Percentiles rank a stretch among this genome's conserved stretches.
phyloP scores from a whole-genome alignment of 1,140 invertebrate genomes.

The Bombus haemorrhoidalis region DNA sequence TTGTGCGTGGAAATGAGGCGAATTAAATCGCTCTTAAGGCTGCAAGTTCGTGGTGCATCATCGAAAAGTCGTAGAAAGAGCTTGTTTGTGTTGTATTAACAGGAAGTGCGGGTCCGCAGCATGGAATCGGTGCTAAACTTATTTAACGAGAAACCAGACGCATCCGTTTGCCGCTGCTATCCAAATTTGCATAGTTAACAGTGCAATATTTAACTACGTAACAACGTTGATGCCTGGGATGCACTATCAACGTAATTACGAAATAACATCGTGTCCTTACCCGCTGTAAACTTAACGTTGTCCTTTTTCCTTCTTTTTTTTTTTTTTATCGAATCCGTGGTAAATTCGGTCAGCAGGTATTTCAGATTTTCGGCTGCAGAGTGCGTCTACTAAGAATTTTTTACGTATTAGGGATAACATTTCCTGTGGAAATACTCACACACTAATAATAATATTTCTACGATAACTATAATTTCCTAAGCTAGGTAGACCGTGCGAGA shows the following conservation, averaged over 20 bases:
- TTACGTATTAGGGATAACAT: too few relatives aligned
- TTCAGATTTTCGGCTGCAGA: not conserved
- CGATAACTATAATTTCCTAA: too few relatives aligned
- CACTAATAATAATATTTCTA: too few relatives aligned
- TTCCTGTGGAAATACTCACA: too few relatives aligned
- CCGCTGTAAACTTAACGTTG: not conserved
- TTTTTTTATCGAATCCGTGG: not conserved
- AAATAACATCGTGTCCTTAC: not conserved
- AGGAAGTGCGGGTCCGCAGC: not conserved
- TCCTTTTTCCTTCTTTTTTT: not conserved
- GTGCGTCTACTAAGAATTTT: not conserved
- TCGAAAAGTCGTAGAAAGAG: not conserved
- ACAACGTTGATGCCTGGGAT: not conserved
- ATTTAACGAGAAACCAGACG: slow-evolving; percentile 28
- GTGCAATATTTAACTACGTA: slow-evolving; percentile 46
- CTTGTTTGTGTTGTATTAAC: slow-evolving; percentile 19
- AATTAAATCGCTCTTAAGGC: not conserved
- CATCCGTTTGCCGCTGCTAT: slow-evolving; percentile 21
- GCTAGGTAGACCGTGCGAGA: too few relatives aligned
- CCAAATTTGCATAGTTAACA: slow-evolving; percentile 44
- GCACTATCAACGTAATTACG: slow-evolving; percentile 32
- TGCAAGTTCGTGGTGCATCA: not conserved
- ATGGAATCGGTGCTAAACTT: slow-evolving; percentile 34
- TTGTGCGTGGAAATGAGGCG: not conserved
- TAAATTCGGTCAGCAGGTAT: not conserved